Evolutionary conservation across 2,797 vertebrate genomes (phyloP).

Genomic region (Valencia hispanica): DNA sequence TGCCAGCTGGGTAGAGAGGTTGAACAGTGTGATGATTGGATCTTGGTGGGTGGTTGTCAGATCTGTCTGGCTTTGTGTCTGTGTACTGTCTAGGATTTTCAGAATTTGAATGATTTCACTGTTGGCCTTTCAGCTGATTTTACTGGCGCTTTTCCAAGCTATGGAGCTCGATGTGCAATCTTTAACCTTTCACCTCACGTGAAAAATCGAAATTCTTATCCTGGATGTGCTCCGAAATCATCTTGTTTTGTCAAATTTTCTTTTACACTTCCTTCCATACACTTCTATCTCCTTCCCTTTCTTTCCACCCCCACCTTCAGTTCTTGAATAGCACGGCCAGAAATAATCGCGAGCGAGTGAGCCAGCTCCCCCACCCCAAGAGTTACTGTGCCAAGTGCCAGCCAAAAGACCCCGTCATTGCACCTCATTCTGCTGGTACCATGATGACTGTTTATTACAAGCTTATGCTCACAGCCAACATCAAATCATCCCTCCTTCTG

Average conservation of each 20-base stretch:
- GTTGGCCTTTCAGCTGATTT: constrained; percentile 13
- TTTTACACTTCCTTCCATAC: constrained; percentile 22
- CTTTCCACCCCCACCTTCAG: constrained; percentile 22
- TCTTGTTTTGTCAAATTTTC: constrained; percentile 30
- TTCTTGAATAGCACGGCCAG: constrained; percentile 62
- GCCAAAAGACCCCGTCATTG: constrained; percentile 53
- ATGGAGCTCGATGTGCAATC: not conserved
- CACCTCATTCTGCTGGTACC: constrained; percentile 67
- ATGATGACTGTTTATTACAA: constrained; percentile 65
- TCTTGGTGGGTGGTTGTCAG: constrained; percentile 12
- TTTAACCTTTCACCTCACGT: not conserved
- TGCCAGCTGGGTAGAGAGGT: constrained; percentile 53
- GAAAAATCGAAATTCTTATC: not conserved
- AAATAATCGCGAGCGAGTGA: constrained; percentile 61
- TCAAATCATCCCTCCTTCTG: constrained; percentile 24
- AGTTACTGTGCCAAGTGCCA: constrained; percentile 43
- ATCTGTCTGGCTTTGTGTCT: constrained; percentile 3
- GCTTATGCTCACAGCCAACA: constrained; percentile 43
- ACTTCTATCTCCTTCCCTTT: constrained; percentile 22
- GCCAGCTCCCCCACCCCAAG: constrained; percentile 40
- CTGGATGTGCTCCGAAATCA: not conserved
- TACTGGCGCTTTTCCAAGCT: not conserved
- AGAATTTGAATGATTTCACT: constrained; percentile 18
- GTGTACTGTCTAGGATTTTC: constrained; percentile 18
- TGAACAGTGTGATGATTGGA: constrained; percentile 25